Percentiles rank a stretch among this genome's conserved stretches.
Evolutionary conservation across 2,797 vertebrate genomes (phyloP).

Genomic region (Orestias chungarensis): DNA sequence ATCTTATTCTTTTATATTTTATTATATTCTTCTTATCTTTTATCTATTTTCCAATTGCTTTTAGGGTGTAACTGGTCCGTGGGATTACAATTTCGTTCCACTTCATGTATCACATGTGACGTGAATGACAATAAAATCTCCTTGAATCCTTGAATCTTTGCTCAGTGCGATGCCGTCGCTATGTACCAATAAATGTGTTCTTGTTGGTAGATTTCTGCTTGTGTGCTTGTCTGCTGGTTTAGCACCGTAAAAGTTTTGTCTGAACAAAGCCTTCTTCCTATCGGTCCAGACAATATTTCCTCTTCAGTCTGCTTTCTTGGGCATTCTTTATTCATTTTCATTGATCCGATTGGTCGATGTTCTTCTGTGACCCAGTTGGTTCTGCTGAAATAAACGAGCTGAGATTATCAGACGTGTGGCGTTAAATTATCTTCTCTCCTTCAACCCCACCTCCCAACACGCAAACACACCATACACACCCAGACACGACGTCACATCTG

Average conservation of each 20-base stretch:
- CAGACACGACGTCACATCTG: constrained; percentile 28
- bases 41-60: too few species aligned
- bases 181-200: not conserved
- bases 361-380: not conserved
- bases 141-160: too few species aligned
- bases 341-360: not conserved
- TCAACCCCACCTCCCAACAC: constrained; percentile 10
- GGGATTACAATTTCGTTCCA: too few species aligned
- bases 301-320: not conserved
- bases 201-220: not conserved
- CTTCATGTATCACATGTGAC: too few species aligned
- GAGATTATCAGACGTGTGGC: constrained; percentile 16
- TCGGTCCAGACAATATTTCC: not conserved
- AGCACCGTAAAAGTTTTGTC: too few species aligned
- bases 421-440: constrained; percentile 17
- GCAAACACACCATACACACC: not conserved
- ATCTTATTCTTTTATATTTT: too few species aligned
- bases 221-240: not conserved
- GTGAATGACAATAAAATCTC: too few species aligned
- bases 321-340: not conserved
- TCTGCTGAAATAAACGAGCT: constrained; percentile 1
- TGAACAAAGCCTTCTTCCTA: too few species aligned
- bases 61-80: too few species aligned
- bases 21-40: too few species aligned
- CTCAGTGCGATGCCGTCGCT: not conserved